A percentile compares a stretch with the other conserved stretches of the same genome.
Evolutionary conservation across 1,140 invertebrate genomes (phyloP).

Genomic region (Trichomalopsis sarcophagae): DNA sequence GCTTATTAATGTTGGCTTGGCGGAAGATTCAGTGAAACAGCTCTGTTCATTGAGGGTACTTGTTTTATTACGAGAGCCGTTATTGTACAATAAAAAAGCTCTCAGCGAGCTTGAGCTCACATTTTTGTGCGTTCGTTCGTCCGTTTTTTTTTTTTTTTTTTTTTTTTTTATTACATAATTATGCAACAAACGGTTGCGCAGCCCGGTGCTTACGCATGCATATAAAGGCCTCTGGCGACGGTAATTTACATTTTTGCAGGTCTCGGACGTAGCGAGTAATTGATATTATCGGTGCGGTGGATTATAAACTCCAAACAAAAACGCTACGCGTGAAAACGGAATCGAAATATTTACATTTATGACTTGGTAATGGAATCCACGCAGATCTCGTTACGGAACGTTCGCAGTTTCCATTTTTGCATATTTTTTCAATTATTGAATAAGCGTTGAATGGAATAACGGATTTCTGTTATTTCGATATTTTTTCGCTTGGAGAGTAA

Average conservation of each 20-base stretch:
- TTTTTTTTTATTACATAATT: neutral
- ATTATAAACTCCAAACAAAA: too few species aligned
- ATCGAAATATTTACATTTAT: neutral
- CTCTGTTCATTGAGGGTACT: neutral
- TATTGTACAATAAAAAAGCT: constrained; percentile 20
- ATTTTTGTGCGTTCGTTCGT: neutral
- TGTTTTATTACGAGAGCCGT: neutral
- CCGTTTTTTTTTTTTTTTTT: too few species aligned
- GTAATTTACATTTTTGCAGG: constrained; percentile 15
- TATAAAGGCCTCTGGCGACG: constrained; percentile 5
- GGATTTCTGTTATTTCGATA: neutral
- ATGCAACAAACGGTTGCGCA: neutral
- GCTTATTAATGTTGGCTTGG: neutral
- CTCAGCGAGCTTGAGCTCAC: neutral
- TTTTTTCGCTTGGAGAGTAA: too few species aligned
- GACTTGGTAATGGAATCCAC: neutral
- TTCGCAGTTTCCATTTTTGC: neutral
- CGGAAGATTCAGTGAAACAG: neutral
- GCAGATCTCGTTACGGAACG: too few species aligned
- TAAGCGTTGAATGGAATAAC: neutral
- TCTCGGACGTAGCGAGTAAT: neutral
- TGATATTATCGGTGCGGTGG: neutral
- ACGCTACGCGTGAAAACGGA: too few species aligned
- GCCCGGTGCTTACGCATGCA: neutral
- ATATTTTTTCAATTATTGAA: neutral